Base-by-base conservation (phyloP, 92 coral and sea anemone species). In the Epizoanthus stellaris region DNA sequence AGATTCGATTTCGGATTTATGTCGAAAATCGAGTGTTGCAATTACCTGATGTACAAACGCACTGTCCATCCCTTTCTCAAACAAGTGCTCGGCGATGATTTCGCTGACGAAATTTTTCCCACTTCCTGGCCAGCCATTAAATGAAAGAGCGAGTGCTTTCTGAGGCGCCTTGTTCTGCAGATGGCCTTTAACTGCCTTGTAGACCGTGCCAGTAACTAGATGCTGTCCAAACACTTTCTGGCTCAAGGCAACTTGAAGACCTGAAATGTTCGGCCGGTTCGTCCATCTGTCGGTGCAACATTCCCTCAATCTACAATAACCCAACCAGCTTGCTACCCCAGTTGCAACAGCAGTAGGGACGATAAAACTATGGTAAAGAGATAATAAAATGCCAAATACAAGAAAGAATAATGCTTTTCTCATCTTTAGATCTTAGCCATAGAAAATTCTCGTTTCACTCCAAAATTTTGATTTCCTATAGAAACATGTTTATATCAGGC, bases 141-240 rank as follows among this genome's bases (percentile, higher is more conserved):
- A 94, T 20, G 98, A 95, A 64, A 95, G 80, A 20, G 92, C 95
- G 79, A 95, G 73, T 9, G 98, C 95, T 68, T 95, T 95, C 9
- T 62, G 66, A 92, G 30, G 25, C 25, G 25, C 25, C 25, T 23
- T 23, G 25, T 23, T 23, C 25, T 23, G 25, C 25, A 23, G 25
- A 76, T 95, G 98, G 53, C 98, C 98, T 67, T 81, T 84, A 19
- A 95, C 87, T 13, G 95, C 95, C 80, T 89, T 94, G 64, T 73
- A 70, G 20, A 91, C 96, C 5, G 92, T 93, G 15, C 88, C 84
- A 3, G 90, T 92, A 49, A 93, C 98, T 12, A 95, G 77, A 76
- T 95, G 98, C 75, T 95, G 98, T 11, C 98, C 98, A 79, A 92
- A 95, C 3, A 95, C 88, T 34, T 91, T 91, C 7, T 81, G 74